phyloP scores from a whole-genome alignment of 2,113 vertebrate genomes.

The Psephotus haematonotus region DNA sequence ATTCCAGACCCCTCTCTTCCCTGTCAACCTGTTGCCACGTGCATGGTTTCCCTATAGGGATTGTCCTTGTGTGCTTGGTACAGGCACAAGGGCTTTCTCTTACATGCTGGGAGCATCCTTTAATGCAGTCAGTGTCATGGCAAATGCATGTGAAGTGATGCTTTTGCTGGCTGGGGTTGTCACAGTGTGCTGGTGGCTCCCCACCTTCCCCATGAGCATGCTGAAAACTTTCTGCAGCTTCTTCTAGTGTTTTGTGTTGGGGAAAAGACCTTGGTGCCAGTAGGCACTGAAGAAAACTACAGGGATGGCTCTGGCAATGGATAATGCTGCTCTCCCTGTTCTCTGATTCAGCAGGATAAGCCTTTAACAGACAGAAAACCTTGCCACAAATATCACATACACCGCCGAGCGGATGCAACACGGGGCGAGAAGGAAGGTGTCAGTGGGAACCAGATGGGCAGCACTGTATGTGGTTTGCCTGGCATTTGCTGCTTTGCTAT shows the following conservation, averaged over 20 bases:
- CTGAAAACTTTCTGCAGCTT: background rate
- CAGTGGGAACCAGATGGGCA: constrained; percentile 23
- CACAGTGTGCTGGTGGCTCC: accelerated
- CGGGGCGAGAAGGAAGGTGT: background rate
- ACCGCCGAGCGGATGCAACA: accelerated
- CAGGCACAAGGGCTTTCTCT: background rate
- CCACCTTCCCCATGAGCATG: accelerated
- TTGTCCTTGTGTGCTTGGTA: background rate
- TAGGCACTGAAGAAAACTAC: background rate
- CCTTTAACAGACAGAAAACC: background rate
- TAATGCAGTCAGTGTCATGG: accelerated
- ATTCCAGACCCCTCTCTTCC: background rate
- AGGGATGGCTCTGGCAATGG: background rate
- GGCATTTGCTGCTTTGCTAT: background rate
- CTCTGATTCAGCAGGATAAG: background rate
- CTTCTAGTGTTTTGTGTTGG: background rate
- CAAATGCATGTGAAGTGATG: background rate
- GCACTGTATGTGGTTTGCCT: background rate
- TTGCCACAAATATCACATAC: background rate
- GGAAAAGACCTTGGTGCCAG: background rate
- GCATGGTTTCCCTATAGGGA: background rate
- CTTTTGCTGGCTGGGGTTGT: background rate
- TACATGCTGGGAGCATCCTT: background rate
- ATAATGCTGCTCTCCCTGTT: background rate
- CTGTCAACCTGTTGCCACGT: background rate